Base-by-base conservation (phyloP, 1,140 invertebrate genomes). In the Bombus turneri region DNA sequence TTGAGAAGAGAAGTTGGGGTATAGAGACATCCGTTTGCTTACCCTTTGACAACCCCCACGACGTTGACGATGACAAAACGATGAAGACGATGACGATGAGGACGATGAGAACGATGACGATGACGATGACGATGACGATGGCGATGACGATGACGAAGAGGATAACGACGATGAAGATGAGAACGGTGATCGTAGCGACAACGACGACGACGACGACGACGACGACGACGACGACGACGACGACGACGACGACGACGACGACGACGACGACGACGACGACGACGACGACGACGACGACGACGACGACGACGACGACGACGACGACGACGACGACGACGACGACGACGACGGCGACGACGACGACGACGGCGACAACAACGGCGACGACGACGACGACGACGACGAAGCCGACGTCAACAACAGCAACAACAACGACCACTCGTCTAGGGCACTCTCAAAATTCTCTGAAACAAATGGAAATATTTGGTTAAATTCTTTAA, bases 381-480 rank as follows among this genome's bases (percentile, higher is more conserved):
- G 25, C n/a, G 25, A 39, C 28, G 37, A 3, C 9, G 31, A 22
- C 59, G 9, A 41, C 59, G 10, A 68, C 43, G 59, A 3, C 59
- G 57, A 82, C 39, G 81, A 64, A 12, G 43, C 69, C n/a, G 41
- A 53, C 39, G n/a, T n/a, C 31, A n/a, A 64, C 59, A 57, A 47
- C 57, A 57, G 64, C 71, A 39, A 82, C 41, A 39, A 37, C 41
- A 31, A 66, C 72, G 22, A 64, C 59, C 28, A 53, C 22, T 62
- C n/a, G 81, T 72, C 57, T 78, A 34, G 74, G 57, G 39, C 59
- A 82, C 47, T 76, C 57, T 79, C 53, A 78, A 69, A 72, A 31
- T 12, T 78, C 66, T 66, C 87, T 88, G 85, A 25, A 88, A 86
- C 79, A 88, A 37, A 86, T 25, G 15, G 22, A 76, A 81, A 64